phyloP scores from a whole-genome alignment of 2,113 vertebrate genomes.

The Eolophus roseicapilla region DNA sequence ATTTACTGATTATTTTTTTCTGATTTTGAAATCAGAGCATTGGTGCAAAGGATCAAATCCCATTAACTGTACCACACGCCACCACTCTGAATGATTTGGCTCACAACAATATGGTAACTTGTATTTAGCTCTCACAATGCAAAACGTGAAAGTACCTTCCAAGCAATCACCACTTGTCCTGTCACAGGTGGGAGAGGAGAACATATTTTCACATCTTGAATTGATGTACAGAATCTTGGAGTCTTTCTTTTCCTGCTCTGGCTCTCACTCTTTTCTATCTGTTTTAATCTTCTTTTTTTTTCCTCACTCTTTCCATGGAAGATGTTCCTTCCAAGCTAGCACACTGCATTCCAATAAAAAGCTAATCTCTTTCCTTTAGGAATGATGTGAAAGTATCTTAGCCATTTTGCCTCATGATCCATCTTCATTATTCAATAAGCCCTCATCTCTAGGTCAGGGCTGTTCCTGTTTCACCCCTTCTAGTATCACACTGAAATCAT shows the following conservation, averaged over 20 bases:
- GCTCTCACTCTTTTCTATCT: neutral
- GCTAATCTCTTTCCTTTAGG: neutral
- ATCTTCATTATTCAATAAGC: neutral
- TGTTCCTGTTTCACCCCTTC: neutral
- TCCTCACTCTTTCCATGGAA: neutral
- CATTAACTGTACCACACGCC: neutral
- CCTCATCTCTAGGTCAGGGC: neutral
- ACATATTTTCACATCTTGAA: neutral
- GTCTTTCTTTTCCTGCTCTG: neutral
- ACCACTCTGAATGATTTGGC: neutral
- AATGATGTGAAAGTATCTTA: neutral
- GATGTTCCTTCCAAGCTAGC: neutral
- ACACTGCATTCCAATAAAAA: neutral
- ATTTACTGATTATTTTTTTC: neutral
- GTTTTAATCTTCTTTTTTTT: neutral
- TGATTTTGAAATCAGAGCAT: neutral
- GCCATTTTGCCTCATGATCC: neutral
- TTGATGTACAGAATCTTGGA: neutral
- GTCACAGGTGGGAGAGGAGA: neutral
- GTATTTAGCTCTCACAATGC: neutral
- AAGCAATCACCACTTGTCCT: neutral
- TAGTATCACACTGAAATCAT: neutral
- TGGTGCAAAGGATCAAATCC: neutral
- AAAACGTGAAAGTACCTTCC: neutral
- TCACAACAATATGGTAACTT: neutral